Evolutionary conservation across 2,888 invertebrate genomes (phyloP), one percentile per base, ranked within the genome.

Genomic region (Phragmatobia fuliginosa): DNA sequence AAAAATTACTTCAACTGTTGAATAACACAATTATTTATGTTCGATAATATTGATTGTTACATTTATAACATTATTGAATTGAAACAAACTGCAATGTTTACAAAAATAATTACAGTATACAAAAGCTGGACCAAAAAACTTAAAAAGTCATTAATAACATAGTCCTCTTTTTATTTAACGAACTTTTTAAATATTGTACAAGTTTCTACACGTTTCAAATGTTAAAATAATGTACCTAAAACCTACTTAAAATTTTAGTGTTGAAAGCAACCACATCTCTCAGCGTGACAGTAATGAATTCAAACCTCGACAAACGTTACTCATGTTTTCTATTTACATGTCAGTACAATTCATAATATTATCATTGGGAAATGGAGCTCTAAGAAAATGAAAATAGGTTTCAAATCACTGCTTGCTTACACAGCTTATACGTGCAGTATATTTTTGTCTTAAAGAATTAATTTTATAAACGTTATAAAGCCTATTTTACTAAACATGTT

Each of bases 371-470:
- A 31, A 41, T 1, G 10, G 10, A 28, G 28, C 16, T 38, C 38
- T 62, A 18, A 8, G 62, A 2, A 11, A 28, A 62, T 62, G 16
- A 28, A 28, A 28, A 61, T 36, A 28, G 28, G 8, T 62, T 11
- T 62, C 32, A 45, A 28, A 45, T 31, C 45, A 31, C 41, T 38
- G 21, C 45, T n/a, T 18, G 41, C 41, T 62, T n/a, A n/a, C n/a
- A 18, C 38, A 36, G 16, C 11, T 41, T 32, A 18, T 36, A 65
- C 28, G 11, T 52, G 28, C 18, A 36, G 28, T 64, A 64, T 49
- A 60, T 59, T 49, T 8, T 21, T 67, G n/a, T 45, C 63, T 63
- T 58, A 63, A 33, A 58, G n/a, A 67, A 0, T 60, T 28, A 38
- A 67, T 67, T 67, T 52, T 49, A 52, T 18, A 49, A 10, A 61